Evolutionary conservation across 2,113 vertebrate genomes (phyloP).

Genomic region (Amphiprion percula): DNA sequence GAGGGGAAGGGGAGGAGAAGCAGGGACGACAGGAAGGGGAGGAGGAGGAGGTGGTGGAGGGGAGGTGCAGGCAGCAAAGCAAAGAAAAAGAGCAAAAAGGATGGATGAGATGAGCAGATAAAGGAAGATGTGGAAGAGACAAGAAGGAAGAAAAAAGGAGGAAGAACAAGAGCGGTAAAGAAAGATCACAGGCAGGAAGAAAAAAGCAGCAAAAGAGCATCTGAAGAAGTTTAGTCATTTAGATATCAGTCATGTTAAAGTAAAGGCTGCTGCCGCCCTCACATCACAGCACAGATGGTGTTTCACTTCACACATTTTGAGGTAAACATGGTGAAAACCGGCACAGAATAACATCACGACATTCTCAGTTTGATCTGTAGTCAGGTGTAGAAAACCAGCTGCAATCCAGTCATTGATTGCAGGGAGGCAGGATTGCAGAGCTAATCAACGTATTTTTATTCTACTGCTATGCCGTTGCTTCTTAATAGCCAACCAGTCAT

Average conservation of each 20-base stretch:
- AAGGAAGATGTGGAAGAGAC: slow-evolving; percentile 58
- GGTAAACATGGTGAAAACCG: too few species aligned
- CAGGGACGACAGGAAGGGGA: background rate
- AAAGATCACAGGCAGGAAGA: slow-evolving; percentile 71
- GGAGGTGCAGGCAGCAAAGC: slow-evolving; percentile 30
- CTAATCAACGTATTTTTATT: too few species aligned
- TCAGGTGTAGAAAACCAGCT: too few species aligned
- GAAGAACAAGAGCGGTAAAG: slow-evolving; percentile 69
- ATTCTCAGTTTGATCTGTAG: too few species aligned
- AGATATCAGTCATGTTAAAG: background rate
- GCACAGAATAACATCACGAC: too few species aligned
- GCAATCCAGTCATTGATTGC: too few species aligned
- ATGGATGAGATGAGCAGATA: slow-evolving; percentile 58
- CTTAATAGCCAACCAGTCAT: too few species aligned
- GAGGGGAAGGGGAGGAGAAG: background rate
- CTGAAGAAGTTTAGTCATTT: slow-evolving; percentile 32
- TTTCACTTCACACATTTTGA: too few species aligned
- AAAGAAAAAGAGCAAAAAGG: slow-evolving; percentile 37
- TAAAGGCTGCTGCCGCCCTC: too few species aligned
- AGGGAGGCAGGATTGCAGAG: too few species aligned
- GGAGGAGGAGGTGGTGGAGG: background rate
- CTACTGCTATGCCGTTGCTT: too few species aligned
- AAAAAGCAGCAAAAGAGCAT: slow-evolving; percentile 54
- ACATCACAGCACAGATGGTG: too few species aligned
- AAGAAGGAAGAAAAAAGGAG: slow-evolving; percentile 64